A percentile compares a stretch with the other conserved stretches of the same genome.
Evolutionary conservation across 2,797 vertebrate genomes (phyloP).

Genomic region (Chanos chanos): DNA sequence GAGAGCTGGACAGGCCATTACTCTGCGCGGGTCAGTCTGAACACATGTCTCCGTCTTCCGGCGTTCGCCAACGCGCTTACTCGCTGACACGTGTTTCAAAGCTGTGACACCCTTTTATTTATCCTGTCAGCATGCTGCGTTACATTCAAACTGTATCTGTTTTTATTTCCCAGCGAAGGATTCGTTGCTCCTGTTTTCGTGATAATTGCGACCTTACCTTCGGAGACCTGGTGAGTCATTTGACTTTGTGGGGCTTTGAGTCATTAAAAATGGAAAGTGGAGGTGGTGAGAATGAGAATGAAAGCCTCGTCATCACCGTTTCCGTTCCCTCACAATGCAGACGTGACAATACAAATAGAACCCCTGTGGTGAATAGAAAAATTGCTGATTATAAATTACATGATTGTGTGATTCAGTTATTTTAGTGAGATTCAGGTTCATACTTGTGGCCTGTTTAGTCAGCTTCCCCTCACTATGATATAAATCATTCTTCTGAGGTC

Average conservation of each 20-base stretch:
- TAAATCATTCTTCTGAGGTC: too few relatives aligned
- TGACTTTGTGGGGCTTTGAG: background rate
- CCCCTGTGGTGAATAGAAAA: too few relatives aligned
- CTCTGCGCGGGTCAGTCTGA: too few relatives aligned
- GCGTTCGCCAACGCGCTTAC: background rate
- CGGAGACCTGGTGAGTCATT: constrained; percentile 6
- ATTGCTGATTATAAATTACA: too few relatives aligned
- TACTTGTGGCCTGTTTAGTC: too few relatives aligned
- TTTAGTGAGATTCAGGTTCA: too few relatives aligned
- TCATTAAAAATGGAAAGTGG: background rate
- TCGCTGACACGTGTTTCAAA: constrained; percentile 4
- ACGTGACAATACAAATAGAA: too few relatives aligned
- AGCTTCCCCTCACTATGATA: background rate
- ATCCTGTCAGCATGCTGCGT: background rate
- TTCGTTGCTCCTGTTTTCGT: background rate
- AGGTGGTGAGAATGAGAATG: background rate
- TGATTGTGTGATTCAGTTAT: too few relatives aligned
- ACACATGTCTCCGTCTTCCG: background rate
- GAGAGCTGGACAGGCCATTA: constrained; percentile 29
- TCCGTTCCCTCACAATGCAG: constrained; percentile 1
- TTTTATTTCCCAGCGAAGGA: background rate
- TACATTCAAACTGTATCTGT: background rate
- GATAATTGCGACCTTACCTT: background rate
- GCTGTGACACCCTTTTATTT: background rate
- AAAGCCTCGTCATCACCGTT: background rate